These are phyloP conservation scores for Liparis tanakae DNA, from an alignment of 2,797 vertebrate genomes.

Conservation along the genomic window DNA sequence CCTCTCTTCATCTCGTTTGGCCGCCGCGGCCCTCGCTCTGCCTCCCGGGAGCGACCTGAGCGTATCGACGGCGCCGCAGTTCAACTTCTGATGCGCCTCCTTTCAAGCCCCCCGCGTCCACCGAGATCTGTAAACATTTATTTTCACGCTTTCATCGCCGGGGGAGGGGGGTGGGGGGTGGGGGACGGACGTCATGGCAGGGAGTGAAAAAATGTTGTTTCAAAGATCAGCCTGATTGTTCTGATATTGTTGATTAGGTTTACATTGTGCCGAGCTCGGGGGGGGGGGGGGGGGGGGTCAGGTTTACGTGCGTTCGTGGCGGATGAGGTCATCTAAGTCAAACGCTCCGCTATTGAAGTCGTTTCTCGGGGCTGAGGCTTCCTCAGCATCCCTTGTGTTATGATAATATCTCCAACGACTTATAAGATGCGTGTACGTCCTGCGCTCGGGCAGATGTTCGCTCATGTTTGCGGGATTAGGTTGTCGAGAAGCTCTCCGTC, in stretches of 20 bases:
- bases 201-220: conserved; percentile 59
- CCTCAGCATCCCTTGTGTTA: conserved; percentile 26
- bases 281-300: conserved; percentile 42
- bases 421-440: conserved; percentile 28
- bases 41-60: conserved; percentile 56
- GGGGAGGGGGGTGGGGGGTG: conserved; percentile 23
- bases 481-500: not conserved
- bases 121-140: conserved; percentile 56
- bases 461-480: conserved; percentile 19
- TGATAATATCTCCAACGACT: conserved; percentile 10
- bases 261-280: conserved; percentile 30
- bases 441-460: conserved; percentile 11
- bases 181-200: conserved; percentile 23
- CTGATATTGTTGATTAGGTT: conserved; percentile 64
- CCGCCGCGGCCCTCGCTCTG: conserved; percentile 62
- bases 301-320: conserved; percentile 39
- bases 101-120: conserved; percentile 56
- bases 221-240: conserved; percentile 66
- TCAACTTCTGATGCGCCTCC: conserved; percentile 51
- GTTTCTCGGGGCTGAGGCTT: conserved; percentile 24
- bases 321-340: conserved; percentile 54
- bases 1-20: conserved; percentile 62
- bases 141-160: conserved; percentile 50
- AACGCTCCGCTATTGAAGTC: conserved; percentile 40
- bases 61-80: conserved; percentile 59